These are phyloP conservation scores for Bubo bubo DNA, from an alignment of 2,113 vertebrate species.

Conservation along the genomic window DNA sequence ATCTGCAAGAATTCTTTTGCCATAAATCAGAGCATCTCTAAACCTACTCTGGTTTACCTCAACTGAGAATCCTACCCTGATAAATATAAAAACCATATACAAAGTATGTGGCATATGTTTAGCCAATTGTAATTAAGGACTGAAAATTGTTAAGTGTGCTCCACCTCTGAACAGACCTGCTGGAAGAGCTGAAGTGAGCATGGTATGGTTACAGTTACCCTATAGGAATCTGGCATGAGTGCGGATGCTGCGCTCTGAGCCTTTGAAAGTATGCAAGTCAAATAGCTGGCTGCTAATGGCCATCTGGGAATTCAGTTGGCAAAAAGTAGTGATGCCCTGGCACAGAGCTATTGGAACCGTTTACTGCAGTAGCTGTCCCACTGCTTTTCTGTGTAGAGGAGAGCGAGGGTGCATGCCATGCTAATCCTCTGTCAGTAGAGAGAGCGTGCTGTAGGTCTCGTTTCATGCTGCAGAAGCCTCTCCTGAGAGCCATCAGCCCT, in stretches of 20 bases:
- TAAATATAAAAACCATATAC: not conserved
- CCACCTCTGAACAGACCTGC: not conserved
- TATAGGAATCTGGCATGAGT: not conserved
- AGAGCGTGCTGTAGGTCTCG: not conserved
- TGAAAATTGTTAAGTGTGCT: not conserved
- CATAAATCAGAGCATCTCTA: not conserved
- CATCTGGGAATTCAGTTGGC: slow-evolving; percentile 1
- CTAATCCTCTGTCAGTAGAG: not conserved
- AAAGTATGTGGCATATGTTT: not conserved
- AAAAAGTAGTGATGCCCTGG: not conserved
- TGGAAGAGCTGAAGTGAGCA: not conserved
- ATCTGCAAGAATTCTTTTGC: not conserved
- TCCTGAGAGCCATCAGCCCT: not conserved
- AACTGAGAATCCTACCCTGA: not conserved
- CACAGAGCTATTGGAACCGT: not conserved
- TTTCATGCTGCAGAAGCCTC: not conserved
- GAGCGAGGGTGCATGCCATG: not conserved
- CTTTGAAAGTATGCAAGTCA: not conserved
- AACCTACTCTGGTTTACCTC: not conserved
- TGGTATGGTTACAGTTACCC: not conserved
- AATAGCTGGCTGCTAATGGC: slow-evolving; percentile 26
- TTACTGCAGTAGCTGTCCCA: not conserved
- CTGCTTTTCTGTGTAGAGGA: not conserved
- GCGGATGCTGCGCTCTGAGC: not conserved
- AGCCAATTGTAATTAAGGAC: not conserved